These are phyloP conservation scores for Pelobates cultripes DNA, from an alignment of 2,797 vertebrate genomes.

Conservation along the genomic window DNA sequence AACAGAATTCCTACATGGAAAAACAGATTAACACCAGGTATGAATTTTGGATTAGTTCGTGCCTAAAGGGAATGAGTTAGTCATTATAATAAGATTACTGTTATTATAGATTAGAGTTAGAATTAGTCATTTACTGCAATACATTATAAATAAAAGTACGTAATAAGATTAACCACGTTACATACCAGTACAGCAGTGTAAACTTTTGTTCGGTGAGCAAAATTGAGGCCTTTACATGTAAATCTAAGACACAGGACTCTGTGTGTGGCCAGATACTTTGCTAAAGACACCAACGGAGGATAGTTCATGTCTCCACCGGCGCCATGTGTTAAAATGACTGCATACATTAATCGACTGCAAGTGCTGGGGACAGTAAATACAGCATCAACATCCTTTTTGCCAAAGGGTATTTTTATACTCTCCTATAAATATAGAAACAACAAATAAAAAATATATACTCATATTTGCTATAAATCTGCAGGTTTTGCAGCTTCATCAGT, in stretches of 20 bases:
- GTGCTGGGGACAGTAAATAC: slow-evolving; percentile 73
- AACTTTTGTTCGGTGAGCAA: slow-evolving; percentile 82
- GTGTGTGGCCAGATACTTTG: slow-evolving; percentile 70
- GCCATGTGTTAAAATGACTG: slow-evolving; percentile 87
- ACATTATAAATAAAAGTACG: no score
- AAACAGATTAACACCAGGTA: no score
- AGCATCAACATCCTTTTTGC: slow-evolving; percentile 79
- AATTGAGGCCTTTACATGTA: slow-evolving; percentile 89
- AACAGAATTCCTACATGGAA: no score
- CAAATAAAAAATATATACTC: neutral
- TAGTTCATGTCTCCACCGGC: slow-evolving; percentile 92
- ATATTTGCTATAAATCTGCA: no score
- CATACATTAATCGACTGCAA: slow-evolving; percentile 62
- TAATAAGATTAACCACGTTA: neutral
- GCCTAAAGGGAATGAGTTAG: no score
- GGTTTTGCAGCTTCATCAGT: neutral
- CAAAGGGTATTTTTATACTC: slow-evolving; percentile 83
- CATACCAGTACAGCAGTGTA: slow-evolving; percentile 85
- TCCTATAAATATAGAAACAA: slow-evolving; percentile 72
- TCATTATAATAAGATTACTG: no score
- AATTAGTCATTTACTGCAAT: no score
- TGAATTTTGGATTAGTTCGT: no score
- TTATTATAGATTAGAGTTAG: no score
- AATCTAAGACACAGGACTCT: slow-evolving; percentile 86
- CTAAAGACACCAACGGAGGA: slow-evolving; percentile 80